Base-by-base conservation (phyloP, 1,140 invertebrate species). In the Aphelenchoides fujianensis region DNA sequence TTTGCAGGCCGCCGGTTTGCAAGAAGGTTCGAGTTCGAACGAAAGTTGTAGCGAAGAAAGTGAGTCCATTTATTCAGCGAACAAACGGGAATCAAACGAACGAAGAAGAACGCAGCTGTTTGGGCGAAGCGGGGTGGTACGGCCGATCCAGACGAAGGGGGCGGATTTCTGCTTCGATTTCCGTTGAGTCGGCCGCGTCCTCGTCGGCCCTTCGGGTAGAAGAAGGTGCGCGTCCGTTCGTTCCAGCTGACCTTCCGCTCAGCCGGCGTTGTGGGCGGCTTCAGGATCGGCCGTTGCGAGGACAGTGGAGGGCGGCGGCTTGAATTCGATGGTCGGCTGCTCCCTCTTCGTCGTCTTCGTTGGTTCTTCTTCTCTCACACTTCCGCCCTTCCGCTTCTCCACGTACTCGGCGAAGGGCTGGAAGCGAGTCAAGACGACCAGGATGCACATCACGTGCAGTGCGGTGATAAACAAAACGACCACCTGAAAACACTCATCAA, bases 381-480 rank as follows among this genome's bases (percentile, higher is more conserved):
- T 59, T 32, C 5, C 19, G 55, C 5, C 34, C 34, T 59, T 59
- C 5, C 23, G 55, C 34, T n/a, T n/a, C n/a, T 59, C 55, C 7
- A 19, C 19, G 55, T 59, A 59, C 28, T 59, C 55, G 55, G 5
- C 34, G 34, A 59, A 59, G 5, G 55, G 55, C 19, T 59, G 55
- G 19, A 59, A 59, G 12, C 23, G 5, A 5, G 34, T 32, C 55
- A 59, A 59, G 5, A 59, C 23, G 34, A 59, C 19, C 19, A 59
- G 34, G 34, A 59, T 59, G 23, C 27, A 59, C 12, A 59, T 5
- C 5, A 59, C 55, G 34, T 59, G 55, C 12, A 59, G 28, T 5
- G 55, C 23, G 5, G 55, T 59, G 5, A 59, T 59, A 19, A 59
- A 59, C 55, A 59, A 5, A 59, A 59, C 55, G 19, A 59, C 5